Base-by-base conservation (phyloP, 2,113 vertebrate species). In the Syrrhaptes paradoxus region DNA sequence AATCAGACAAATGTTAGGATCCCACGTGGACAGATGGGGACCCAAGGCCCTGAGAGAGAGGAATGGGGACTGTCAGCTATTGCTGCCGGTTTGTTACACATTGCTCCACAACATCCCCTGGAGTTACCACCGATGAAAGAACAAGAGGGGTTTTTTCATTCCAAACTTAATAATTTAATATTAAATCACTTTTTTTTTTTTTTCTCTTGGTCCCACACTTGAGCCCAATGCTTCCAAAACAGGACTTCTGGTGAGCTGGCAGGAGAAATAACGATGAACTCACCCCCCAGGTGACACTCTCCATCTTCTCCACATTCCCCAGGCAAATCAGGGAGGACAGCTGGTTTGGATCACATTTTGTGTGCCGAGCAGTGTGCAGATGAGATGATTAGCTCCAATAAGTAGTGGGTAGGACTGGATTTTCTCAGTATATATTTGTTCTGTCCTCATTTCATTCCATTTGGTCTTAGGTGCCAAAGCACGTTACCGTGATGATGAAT, bases 401-500 rank as follows among this genome's bases (percentile, higher is more conserved):
- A 97, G 82, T 43, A 97, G 82, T 43, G 94, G 79, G 57, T 89
- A 93, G 93, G 72, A 87, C 82, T 94, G 76, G 92, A 85, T 43
- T 88, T 82, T 70, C 36, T 81, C 55, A 51, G 74, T 58, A 76
- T 90, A 9, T 88, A 63, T 90, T 97, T 94, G 70, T 89, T 87
- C 88, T 89, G 75, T 92, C 85, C 70, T 91, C 67, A 28, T 79
- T 96, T 94, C 82, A 94, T 93, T 96, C 94, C 66, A 24, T 97
- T 95, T 77, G 38, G 66, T 85, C 32, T 41, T 58, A 62, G 46
- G 89, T 94, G 85, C 83, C 85, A 88, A 95, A 87, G 59, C 65
- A 88, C 59, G 4, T 95, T 95, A 70, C 79, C 20, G 59, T 17
- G 61, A 65, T 80, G 38, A 91, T 54, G 95, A 89, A 87, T 36